phyloP scores from a whole-genome alignment of 2,797 vertebrate species.

The Neolamprologus multifasciatus region DNA sequence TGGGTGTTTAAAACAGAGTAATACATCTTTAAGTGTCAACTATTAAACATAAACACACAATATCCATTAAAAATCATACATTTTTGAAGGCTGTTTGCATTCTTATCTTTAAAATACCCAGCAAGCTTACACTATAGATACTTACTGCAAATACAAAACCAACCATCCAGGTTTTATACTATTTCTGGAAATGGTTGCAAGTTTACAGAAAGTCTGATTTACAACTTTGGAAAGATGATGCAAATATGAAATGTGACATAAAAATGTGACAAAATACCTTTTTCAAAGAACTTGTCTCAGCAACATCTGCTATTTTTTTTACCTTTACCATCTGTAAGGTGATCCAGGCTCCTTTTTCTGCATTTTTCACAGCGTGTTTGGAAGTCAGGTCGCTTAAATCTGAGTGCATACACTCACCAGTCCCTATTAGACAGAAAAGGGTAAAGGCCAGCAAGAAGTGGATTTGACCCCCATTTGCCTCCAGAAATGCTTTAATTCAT shows the following conservation, averaged over 20 bases:
- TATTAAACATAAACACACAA: background rate
- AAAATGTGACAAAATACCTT: background rate
- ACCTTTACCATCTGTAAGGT: background rate
- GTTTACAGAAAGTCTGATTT: background rate
- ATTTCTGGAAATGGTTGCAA: background rate
- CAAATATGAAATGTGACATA: background rate
- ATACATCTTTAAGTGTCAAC: background rate
- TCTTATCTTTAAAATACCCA: background rate
- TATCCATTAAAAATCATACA: accelerated
- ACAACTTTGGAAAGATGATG: background rate
- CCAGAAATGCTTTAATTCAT: background rate
- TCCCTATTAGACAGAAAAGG: background rate
- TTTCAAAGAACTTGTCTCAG: background rate
- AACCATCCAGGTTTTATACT: background rate
- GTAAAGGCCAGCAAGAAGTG: background rate
- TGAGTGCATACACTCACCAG: background rate
- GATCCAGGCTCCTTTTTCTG: background rate
- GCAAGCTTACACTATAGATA: background rate
- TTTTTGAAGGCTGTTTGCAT: background rate
- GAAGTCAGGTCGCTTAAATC: background rate
- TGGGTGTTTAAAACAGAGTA: background rate
- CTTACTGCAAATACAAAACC: background rate
- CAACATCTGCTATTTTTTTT: background rate
- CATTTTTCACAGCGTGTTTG: background rate
- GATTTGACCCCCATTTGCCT: background rate